phyloP scores from a whole-genome alignment of 2,797 vertebrate genomes.

The Characodon lateralis region DNA sequence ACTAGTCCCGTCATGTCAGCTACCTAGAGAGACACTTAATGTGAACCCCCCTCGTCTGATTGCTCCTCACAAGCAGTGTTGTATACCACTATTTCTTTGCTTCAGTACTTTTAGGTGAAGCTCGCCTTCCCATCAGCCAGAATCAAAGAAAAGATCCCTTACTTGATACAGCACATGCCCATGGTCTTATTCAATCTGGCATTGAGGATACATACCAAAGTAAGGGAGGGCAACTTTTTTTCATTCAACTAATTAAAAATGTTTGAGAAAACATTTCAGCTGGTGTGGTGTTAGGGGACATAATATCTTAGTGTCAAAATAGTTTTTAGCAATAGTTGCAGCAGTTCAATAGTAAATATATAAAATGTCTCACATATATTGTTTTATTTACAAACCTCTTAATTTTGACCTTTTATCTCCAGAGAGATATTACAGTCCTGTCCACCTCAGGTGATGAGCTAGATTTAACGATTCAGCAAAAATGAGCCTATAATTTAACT shows the following conservation, averaged over 20 bases:
- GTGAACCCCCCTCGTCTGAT: conserved; percentile 82
- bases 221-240: conserved; percentile 62
- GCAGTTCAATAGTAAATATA: conserved; percentile 39
- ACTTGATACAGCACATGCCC: conserved; percentile 86
- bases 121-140: conserved; percentile 88
- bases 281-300: conserved; percentile 44
- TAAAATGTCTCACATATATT: conserved; percentile 39
- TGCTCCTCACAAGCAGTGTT: conserved; percentile 85
- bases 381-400: neutral
- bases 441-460: neutral
- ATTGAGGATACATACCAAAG: conserved; percentile 59
- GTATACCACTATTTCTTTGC: conserved; percentile 96
- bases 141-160: conserved; percentile 90
- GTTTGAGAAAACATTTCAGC: conserved; percentile 26
- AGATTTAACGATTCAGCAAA: neutral
- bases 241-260: conserved; percentile 75
- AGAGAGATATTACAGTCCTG: neutral
- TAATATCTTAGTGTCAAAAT: conserved; percentile 45
- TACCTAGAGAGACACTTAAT: conserved; percentile 95
- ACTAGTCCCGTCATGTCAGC: conserved; percentile 99
- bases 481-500: neutral
- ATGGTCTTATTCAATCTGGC: conserved; percentile 80
- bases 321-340: conserved; percentile 46
- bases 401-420: neutral
- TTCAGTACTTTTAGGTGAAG: conserved; percentile 97